A percentile compares a stretch with the other conserved stretches of the same genome.
Evolutionary conservation across 2,797 vertebrate genomes (phyloP).

Genomic region (Alosa sapidissima): DNA sequence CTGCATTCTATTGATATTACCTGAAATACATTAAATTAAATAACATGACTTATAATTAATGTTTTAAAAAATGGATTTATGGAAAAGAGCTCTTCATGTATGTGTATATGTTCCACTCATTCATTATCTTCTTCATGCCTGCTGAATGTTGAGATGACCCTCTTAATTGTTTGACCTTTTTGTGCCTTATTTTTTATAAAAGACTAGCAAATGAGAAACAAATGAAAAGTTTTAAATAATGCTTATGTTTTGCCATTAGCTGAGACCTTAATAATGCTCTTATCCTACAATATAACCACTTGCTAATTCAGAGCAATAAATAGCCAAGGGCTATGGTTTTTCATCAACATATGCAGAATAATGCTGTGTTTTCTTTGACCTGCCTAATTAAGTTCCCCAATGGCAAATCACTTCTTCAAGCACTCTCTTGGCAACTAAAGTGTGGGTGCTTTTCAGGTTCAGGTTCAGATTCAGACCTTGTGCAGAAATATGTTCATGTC

Average conservation of each 20-base stretch:
- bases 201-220: not conserved
- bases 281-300: not conserved
- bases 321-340: not conserved
- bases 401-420: not conserved
- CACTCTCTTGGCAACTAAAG: not conserved
- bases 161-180: no score
- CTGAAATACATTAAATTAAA: no score
- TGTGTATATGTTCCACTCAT: no score
- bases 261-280: not conserved
- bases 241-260: not conserved
- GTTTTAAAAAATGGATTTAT: no score
- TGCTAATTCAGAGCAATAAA: not conserved
- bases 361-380: not conserved
- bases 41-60: no score
- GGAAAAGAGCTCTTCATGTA: no score
- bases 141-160: no score
- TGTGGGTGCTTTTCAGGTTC: not conserved
- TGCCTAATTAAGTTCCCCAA: not conserved
- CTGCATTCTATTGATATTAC: no score
- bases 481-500: not conserved
- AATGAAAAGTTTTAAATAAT: not conserved
- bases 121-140: no score
- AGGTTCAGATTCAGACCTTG: not conserved
- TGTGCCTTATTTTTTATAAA: not conserved
- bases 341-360: not conserved